Evolutionary conservation across 2,113 vertebrate genomes (phyloP), one percentile per base, ranked within the genome.

Genomic region (Tetrax tetrax): DNA sequence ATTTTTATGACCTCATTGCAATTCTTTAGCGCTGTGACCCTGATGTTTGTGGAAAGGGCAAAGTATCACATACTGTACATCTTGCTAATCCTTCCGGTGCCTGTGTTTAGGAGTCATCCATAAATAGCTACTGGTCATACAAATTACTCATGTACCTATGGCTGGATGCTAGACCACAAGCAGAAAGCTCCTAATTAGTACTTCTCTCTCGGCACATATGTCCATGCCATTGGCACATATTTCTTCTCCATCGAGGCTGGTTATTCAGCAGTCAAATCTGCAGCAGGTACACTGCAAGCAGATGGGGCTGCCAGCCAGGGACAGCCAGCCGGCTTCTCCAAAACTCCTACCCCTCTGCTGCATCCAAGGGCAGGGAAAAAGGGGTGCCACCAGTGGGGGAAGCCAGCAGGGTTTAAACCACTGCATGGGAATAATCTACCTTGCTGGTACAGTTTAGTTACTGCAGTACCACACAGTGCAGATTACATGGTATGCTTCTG

Each of bases 1-100:
- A 84, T 82, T 96, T 95, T 87, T 71, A 91, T 96, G 56, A 94
- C 74, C 83, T 96, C 90, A 90, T 4, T 65, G 65, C 69, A 91
- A 56, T 76, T 87, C 72, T 92, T 90, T 37, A 75, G 77, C 63
- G 43, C 76, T 71, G n/a, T 60, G 65, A 83, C 86, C 60, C 83
- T 71, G 60, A 38, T 70, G 88, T 75, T 93, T 92, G 56, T 85
- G 41, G 82, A 95, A 92, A 96, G 92, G 64, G 51, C 75, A 83
- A 87, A 92, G 50, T 86, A 86, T 59, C 83, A 80, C 85, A 74
- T 21, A n/a, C 10, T 6, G 6, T 54, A 70, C 71, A 83, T 81
- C 76, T 81, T 83, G 47, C 43, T 92, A 96, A 88, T 77, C 43
- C 24, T 60, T 92, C 82, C 72, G 28, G 56, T 20, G 33, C 83